Base-by-base conservation (phyloP, 64 coral and sea anemone species). In the Montipora capricornis region DNA sequence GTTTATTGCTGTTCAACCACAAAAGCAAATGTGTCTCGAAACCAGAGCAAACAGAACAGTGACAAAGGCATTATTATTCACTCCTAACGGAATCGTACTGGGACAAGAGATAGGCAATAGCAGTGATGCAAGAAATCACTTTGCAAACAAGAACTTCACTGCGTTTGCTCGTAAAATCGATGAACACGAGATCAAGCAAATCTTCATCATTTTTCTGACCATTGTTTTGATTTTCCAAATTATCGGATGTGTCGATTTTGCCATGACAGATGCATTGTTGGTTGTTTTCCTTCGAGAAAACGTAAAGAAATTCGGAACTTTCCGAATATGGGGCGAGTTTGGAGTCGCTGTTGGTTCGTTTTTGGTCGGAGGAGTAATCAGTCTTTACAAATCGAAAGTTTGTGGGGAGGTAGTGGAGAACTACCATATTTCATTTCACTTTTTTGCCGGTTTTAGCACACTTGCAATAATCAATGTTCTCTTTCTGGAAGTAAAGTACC, bases 401-500 rank as follows among this genome's bases (percentile, higher is more conserved):
- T 94, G 92, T 16, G 92, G 92, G 14, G 78, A 94, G 88, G 48
- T 48, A 7, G 81, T 83, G 9, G 83, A 89, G 62, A 76, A 89
- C 50, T 94, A 94, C 44, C 37, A 89, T 19, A 83, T 94, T 76
- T 82, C 81, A 11, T 94, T 94, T n/a, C 89, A 94, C 82, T 94
- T 89, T 50, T 94, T 94, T 49, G 79, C 87, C 49, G 92, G 92
- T 4, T 94, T 94, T 61, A 94, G 76, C 20, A 69, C 81, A 5
- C 78, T 94, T 4, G 64, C 78, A 20, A 59, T 94, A 5, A 1
- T 94, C 9, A 89, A 49, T 60, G 49, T 71, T 15, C 49, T 83
- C 20, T 80, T 89, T 19, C 13, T 94, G 12, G 70, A 94, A 61
- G 88, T 83, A 13, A 75, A 61, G 8, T n/a, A n/a, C n/a, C n/a